Base-by-base conservation (phyloP, 2,888 invertebrate species). In the Baccha elongata region DNA sequence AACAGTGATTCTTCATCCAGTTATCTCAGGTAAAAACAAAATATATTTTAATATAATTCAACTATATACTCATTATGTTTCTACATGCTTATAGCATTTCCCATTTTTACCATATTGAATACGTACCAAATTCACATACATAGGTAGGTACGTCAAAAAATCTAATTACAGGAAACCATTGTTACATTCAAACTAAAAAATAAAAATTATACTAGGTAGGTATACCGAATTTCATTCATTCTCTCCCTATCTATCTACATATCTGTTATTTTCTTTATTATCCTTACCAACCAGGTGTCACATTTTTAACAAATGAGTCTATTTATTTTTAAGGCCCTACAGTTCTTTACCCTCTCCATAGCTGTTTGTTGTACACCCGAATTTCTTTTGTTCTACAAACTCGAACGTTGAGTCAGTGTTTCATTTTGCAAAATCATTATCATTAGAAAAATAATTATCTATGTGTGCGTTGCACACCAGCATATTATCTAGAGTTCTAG, bases 251-350 rank as follows among this genome's bases (percentile, higher is more conserved):
- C 23, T 32, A 32, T 32, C 8, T 4, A 32, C 3, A 26, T 50
- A 21, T 42, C 15, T 50, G 21, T 23, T 26, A 7, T 46, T 62
- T 15, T 26, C 26, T 17, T 44, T 53, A 15, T 10, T 60, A 50
- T 73, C 62, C 48, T 55, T 74, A 26, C 13, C 32, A 26, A 44
- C 80, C 80, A 80, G 80, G 80, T 80, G 80, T 80, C 75, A 69
- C 64, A 68, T 69, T 75, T 68, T 69, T 69, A 75, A 58, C 68
- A 75, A 80, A 80, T 80, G 75, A 80, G 69, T 80, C 50, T 69
- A 65, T 69, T 64, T 69, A 67, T 74, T 53, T 64, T 65, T 52
- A 23, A 68, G 62, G 42, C n/a, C 53, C 13, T 68, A 23, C 37
- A 32, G 21, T 40, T 62, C 26, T 48, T 62, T 48, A 58, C 68